phyloP scores from a whole-genome alignment of 2,888 invertebrate species.

The Lucinisca nassula region DNA sequence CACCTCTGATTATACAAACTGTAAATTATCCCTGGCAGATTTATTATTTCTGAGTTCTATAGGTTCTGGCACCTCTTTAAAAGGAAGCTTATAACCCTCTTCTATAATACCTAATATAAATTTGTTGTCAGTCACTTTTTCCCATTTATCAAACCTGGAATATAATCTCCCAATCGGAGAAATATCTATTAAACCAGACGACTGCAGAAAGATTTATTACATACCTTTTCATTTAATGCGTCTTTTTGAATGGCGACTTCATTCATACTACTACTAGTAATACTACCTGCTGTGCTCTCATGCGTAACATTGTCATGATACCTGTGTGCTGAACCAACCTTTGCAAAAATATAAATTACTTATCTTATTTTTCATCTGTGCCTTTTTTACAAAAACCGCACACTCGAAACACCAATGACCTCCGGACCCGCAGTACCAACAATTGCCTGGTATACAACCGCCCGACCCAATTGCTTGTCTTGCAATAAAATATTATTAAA shows the following conservation, averaged over 20 bases:
- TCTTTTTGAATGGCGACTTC: background rate
- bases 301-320: background rate
- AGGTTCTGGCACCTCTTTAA: background rate
- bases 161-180: constrained; percentile 18
- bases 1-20: constrained; percentile 6
- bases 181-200: background rate
- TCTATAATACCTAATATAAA: background rate
- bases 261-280: background rate
- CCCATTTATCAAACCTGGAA: background rate
- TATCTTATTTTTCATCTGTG: background rate
- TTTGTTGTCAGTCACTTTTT: background rate
- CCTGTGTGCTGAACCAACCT: background rate
- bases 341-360: background rate
- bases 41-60: background rate
- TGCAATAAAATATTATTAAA: too few relatives aligned
- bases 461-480: background rate
- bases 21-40: too few relatives aligned
- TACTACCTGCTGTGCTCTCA: background rate
- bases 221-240: background rate
- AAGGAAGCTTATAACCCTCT: constrained; percentile 6
- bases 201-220: background rate
- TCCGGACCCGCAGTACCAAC: background rate
- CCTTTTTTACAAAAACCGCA: background rate
- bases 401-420: background rate
- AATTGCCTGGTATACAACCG: background rate